Conservation (phyloP, 2,888 invertebrate species). For the Mesoligia furuncula region DNA sequence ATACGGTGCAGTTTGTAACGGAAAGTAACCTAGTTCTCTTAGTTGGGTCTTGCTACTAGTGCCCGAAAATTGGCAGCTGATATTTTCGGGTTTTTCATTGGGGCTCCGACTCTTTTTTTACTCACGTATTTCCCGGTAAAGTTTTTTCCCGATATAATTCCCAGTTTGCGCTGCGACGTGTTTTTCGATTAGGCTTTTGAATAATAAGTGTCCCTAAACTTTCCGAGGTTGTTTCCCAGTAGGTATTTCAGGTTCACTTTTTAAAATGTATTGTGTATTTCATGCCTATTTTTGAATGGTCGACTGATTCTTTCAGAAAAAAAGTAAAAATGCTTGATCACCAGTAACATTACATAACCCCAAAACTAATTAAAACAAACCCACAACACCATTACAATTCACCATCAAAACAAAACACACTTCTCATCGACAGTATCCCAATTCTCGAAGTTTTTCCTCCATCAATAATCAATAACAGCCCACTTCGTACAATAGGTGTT, state of each 20-base stretch:
- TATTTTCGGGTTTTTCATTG: constrained; percentile 25
- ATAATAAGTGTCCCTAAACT: neutral
- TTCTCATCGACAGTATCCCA: constrained; percentile 30
- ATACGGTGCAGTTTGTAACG: constrained; percentile 59
- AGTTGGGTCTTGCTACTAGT: constrained; percentile 35
- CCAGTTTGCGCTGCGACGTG: neutral
- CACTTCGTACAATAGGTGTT: constrained; percentile 73
- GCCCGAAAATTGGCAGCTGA: constrained; percentile 31
- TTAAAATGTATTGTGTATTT: neutral
- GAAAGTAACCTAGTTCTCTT: constrained; percentile 52
- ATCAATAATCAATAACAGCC: constrained; percentile 73
- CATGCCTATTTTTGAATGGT: neutral
- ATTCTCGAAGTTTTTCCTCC: constrained; percentile 58
- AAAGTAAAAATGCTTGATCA: neutral
- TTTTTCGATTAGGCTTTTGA: constrained; percentile 12
- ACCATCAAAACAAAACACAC: constrained; percentile 9
- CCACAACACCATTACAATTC: constrained; percentile 19
- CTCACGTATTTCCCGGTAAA: neutral
- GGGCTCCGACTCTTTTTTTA: neutral
- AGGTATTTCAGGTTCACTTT: neutral
- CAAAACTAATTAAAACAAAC: constrained; percentile 39
- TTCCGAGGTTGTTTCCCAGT: neutral
- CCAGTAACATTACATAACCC: neutral
- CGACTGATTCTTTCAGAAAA: neutral
- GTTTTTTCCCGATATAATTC: neutral